These are phyloP conservation scores for Polyergus mexicanus DNA, from an alignment of 1,140 invertebrate species.

Conservation along the genomic window DNA sequence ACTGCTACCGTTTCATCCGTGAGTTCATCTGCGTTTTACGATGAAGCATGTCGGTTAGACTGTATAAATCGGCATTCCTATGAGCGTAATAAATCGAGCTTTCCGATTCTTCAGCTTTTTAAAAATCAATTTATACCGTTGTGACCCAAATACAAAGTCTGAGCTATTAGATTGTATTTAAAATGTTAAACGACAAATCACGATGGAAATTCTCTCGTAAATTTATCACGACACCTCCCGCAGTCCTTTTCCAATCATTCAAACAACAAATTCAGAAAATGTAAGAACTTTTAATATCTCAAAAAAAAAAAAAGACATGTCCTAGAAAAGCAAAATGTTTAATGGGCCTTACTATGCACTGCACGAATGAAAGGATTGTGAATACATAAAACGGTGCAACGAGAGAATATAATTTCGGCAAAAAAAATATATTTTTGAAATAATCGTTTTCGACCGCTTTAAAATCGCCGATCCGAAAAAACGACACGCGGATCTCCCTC, in stretches of 20 bases:
- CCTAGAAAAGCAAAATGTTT: neutral
- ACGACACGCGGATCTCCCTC: conserved; percentile 36
- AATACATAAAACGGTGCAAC: neutral
- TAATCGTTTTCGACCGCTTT: conserved; percentile 27
- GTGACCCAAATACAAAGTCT: neutral
- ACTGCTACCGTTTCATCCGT: conserved; percentile 17
- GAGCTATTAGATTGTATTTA: neutral
- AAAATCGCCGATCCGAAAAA: conserved; percentile 34
- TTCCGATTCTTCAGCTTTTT: neutral
- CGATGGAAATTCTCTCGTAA: neutral
- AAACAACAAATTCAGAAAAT: conserved; percentile 9
- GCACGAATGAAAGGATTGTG: no score
- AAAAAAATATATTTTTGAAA: conserved; percentile 41
- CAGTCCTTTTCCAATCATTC: neutral
- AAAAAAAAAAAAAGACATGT: neutral
- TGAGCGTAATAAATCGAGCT: conserved; percentile 27
- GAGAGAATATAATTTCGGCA: neutral
- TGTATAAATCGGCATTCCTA: conserved; percentile 13
- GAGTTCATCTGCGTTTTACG: neutral
- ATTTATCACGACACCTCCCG: neutral
- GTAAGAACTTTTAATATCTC: neutral
- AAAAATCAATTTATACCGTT: conserved; percentile 2
- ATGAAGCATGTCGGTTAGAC: neutral
- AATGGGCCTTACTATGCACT: neutral
- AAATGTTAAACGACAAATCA: neutral